phyloP scores from a whole-genome alignment of 2,888 invertebrate species.

The Lochmaea capreae region DNA sequence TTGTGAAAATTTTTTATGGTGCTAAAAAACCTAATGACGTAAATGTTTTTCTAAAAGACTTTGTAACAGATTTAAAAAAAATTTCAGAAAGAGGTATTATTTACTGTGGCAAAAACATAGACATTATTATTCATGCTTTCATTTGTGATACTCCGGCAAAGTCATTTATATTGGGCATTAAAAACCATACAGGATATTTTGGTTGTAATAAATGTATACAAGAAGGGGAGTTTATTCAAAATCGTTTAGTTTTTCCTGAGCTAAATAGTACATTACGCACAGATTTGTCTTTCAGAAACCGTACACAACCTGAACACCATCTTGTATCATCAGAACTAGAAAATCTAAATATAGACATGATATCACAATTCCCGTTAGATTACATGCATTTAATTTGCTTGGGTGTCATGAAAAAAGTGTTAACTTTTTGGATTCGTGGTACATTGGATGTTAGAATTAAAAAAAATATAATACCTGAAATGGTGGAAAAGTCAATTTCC shows the following conservation, averaged over 20 bases:
- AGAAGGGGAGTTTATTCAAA: conserved; percentile 18
- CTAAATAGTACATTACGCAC: conserved; percentile 26
- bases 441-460: conserved; percentile 32
- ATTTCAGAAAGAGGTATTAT: not conserved
- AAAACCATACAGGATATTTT: conserved; percentile 27
- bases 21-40: not conserved
- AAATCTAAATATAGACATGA: conserved; percentile 40
- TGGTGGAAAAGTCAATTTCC: conserved; percentile 16
- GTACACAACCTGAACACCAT: conserved; percentile 43
- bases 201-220: conserved; percentile 42
- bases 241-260: conserved; percentile 30
- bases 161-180: not conserved
- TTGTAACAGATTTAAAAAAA: not conserved
- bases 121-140: not conserved
- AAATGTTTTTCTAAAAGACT: not conserved
- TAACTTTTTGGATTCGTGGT: conserved; percentile 36
- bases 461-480: conserved; percentile 16
- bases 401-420: conserved; percentile 46
- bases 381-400: conserved; percentile 45
- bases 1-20: not conserved
- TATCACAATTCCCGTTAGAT: conserved; percentile 41
- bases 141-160: conserved; percentile 8
- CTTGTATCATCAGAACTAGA: conserved; percentile 39
- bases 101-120: no score
- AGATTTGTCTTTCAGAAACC: conserved; percentile 34